Conservation (phyloP, 2,113 vertebrate species). For the Ceuthmochares aereus region DNA sequence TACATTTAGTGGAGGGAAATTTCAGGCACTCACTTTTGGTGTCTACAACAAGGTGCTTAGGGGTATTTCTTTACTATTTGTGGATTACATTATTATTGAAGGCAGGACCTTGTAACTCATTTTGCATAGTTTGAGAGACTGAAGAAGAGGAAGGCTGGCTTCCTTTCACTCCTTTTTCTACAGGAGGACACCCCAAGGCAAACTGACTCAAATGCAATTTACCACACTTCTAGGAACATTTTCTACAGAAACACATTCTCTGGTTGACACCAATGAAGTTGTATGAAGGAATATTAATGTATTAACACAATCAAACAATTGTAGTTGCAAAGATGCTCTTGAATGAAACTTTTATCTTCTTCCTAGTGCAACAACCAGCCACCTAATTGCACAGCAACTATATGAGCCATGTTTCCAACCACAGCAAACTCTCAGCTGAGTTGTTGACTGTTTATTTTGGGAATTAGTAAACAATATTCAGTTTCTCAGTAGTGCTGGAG, state of each 20-base stretch:
- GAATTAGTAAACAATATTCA: neutral
- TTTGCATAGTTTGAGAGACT: neutral
- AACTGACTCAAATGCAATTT: neutral
- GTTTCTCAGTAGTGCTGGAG: neutral
- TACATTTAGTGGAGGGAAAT: neutral
- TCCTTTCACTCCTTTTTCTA: neutral
- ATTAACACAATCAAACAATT: neutral
- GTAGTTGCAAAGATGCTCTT: neutral
- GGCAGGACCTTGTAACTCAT: neutral
- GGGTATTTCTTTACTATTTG: neutral
- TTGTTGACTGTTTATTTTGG: neutral
- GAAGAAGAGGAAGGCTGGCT: neutral
- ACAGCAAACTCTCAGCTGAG: neutral
- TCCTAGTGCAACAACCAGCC: neutral
- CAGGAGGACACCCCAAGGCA: neutral
- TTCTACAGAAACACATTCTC: neutral
- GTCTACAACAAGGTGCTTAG: neutral
- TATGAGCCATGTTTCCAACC: neutral
- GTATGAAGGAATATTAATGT: neutral
- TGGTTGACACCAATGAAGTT: neutral
- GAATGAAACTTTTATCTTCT: neutral
- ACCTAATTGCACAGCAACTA: neutral
- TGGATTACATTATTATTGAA: neutral
- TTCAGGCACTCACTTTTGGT: neutral
- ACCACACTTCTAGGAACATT: neutral